Conservation (phyloP, 2,888 invertebrate species). For the Oscheius sp. region DNA sequence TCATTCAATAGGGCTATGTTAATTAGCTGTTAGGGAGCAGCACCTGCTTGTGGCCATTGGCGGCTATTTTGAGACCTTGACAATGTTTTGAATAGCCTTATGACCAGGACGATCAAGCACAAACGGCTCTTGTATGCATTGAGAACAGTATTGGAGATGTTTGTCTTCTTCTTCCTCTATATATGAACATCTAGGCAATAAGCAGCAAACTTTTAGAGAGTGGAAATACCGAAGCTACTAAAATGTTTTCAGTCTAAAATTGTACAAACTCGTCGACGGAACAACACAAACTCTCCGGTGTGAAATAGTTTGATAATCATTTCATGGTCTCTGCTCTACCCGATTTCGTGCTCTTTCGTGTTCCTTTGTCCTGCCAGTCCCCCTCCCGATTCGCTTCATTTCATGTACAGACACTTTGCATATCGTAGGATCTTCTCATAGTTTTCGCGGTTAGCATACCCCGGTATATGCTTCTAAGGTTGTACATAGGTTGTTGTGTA, state of each 20-base stretch:
- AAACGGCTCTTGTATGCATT: not conserved
- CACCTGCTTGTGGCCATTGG: conserved; percentile 24
- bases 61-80: not conserved
- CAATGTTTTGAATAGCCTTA: conserved; percentile 1
- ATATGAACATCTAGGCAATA: too few relatives aligned
- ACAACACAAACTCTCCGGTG: conserved; percentile 25
- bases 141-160: not conserved
- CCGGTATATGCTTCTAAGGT: conserved; percentile 31
- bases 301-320: not conserved
- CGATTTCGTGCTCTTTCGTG: conserved; percentile 6
- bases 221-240: not conserved
- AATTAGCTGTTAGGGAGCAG: conserved; percentile 21
- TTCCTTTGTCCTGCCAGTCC: not conserved
- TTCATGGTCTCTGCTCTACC: conserved; percentile 17
- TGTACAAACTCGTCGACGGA: conserved; percentile 21
- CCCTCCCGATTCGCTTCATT: conserved; percentile 14
- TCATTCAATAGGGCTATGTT: conserved; percentile 29
- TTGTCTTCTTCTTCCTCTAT: too few relatives aligned
- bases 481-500: conserved; percentile 33
- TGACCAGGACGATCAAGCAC: too few relatives aligned
- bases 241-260: conserved; percentile 27
- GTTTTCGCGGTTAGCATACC: conserved; percentile 22
- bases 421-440: conserved; percentile 17
- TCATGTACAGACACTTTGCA: conserved; percentile 1
- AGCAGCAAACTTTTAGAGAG: too few relatives aligned